Evolutionary conservation across 2,113 vertebrate genomes (phyloP).

Genomic region (Anser brachyrhynchus): DNA sequence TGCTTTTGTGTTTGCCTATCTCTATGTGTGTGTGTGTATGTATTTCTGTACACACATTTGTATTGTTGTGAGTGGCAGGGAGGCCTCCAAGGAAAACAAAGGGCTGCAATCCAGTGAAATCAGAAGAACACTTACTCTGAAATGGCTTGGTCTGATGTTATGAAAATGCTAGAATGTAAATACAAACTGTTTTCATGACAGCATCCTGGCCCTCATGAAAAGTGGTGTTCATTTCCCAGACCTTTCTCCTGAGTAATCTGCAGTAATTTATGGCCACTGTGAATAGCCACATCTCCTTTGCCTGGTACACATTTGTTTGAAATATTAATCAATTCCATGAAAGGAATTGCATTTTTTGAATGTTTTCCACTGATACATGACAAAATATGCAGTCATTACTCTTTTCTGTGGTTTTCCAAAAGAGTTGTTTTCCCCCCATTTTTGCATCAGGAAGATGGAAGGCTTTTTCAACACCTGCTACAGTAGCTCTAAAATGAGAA

Average conservation of each 20-base stretch:
- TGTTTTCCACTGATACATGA: not conserved
- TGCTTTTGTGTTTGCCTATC: not conserved
- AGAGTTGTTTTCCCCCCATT: conserved; percentile 24
- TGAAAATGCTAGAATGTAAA: conserved; percentile 62
- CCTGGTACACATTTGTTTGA: conserved; percentile 27
- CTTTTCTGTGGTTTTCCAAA: conserved; percentile 64
- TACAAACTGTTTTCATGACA: conserved; percentile 22
- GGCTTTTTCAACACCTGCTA: conserved; percentile 67
- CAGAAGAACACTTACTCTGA: conserved; percentile 8
- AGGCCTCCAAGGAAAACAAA: conserved; percentile 10
- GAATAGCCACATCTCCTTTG: conserved; percentile 38
- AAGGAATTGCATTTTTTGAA: conserved; percentile 36
- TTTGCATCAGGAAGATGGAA: conserved; percentile 41
- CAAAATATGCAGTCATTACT: conserved; percentile 30
- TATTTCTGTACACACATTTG: not conserved
- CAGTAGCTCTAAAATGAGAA: conserved; percentile 49
- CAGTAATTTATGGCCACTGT: conserved; percentile 25
- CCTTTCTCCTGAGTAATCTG: not conserved
- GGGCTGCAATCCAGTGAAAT: not conserved
- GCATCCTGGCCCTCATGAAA: not conserved
- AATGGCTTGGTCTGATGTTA: conserved; percentile 6
- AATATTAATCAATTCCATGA: conserved; percentile 44
- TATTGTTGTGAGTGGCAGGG: not conserved
- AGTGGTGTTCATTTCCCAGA: conserved; percentile 21
- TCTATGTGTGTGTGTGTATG: not conserved